Conservation (phyloP, 2,888 invertebrate species). For the Helleia helle region DNA sequence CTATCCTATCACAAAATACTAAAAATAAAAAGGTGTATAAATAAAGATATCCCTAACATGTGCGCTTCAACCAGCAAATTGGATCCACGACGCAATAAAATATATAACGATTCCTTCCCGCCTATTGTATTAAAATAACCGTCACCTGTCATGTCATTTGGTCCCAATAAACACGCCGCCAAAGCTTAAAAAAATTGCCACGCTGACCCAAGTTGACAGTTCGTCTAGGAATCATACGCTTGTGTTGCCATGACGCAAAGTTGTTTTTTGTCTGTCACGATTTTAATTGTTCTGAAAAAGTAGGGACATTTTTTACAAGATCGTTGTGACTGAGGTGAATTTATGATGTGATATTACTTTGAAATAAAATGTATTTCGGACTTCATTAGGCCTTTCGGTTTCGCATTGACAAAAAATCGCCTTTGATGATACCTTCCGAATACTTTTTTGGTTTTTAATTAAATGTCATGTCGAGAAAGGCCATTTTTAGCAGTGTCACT, state of each 20-base stretch:
- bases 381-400: too few species aligned
- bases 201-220: slow-evolving; percentile 59
- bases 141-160: slow-evolving; percentile 75
- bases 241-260: slow-evolving; percentile 18
- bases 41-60: slow-evolving; percentile 25
- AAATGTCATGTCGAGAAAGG: slow-evolving; percentile 1
- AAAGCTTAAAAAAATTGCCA: slow-evolving; percentile 60
- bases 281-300: slow-evolving; percentile 27
- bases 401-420: too few species aligned
- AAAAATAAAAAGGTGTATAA: slow-evolving; percentile 14
- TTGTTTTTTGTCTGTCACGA: slow-evolving; percentile 18
- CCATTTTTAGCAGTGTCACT: too few species aligned
- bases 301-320: slow-evolving; percentile 43
- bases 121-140: slow-evolving; percentile 34
- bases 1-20: not conserved
- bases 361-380: slow-evolving; percentile 51
- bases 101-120: slow-evolving; percentile 60
- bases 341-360: slow-evolving; percentile 66
- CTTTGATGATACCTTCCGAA: slow-evolving; percentile 52
- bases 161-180: slow-evolving; percentile 66
- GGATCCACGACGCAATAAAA: slow-evolving; percentile 71
- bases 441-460: slow-evolving; percentile 1
- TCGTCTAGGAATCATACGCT: slow-evolving; percentile 21
- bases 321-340: slow-evolving; percentile 69
- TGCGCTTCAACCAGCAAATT: slow-evolving; percentile 56